Percentiles rank a stretch among this genome's conserved stretches.
Conservation (phyloP, 1,140 invertebrate species). For the Cotesia glomerata region DNA sequence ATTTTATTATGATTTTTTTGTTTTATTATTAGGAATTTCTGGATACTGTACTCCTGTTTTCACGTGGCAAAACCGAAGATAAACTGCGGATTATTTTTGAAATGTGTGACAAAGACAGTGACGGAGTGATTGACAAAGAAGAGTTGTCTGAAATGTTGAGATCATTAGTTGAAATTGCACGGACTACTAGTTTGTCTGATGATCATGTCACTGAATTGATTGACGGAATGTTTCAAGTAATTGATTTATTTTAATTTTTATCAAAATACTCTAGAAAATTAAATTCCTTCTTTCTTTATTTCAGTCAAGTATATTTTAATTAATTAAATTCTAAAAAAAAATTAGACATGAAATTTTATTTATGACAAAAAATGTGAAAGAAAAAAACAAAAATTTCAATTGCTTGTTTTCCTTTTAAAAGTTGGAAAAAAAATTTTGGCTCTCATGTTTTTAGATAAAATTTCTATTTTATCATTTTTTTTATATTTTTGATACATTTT, state of each 20-base stretch:
- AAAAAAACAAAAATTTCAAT: no score
- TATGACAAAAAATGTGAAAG: no score
- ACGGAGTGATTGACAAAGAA: slow-evolving; percentile 93
- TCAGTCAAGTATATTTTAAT: no score
- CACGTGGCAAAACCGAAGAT: slow-evolving; percentile 91
- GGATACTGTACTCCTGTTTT: slow-evolving; percentile 92
- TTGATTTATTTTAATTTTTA: slow-evolving; percentile 25
- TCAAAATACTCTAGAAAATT: no score
- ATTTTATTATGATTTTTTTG: no score
- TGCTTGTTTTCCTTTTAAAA: no score
- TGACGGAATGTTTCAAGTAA: slow-evolving; percentile 89
- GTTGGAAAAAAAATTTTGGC: no score
- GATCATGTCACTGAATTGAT: slow-evolving; percentile 91
- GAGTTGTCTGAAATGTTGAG: slow-evolving; percentile 94
- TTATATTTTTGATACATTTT: no score
- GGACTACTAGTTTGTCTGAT: slow-evolving; percentile 87
- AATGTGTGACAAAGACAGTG: slow-evolving; percentile 97
- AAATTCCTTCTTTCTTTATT: background rate
- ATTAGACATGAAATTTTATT: no score
- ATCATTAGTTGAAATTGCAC: slow-evolving; percentile 93
- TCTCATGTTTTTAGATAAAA: no score
- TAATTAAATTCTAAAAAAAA: no score
- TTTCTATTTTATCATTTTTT: no score
- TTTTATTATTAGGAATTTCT: slow-evolving; percentile 80
- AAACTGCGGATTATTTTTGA: slow-evolving; percentile 97